Percentiles rank a stretch among this genome's conserved stretches.
These are phyloP conservation scores for Elephas maximus DNA, from an alignment of 2,113 vertebrate species.

Conservation along the genomic window DNA sequence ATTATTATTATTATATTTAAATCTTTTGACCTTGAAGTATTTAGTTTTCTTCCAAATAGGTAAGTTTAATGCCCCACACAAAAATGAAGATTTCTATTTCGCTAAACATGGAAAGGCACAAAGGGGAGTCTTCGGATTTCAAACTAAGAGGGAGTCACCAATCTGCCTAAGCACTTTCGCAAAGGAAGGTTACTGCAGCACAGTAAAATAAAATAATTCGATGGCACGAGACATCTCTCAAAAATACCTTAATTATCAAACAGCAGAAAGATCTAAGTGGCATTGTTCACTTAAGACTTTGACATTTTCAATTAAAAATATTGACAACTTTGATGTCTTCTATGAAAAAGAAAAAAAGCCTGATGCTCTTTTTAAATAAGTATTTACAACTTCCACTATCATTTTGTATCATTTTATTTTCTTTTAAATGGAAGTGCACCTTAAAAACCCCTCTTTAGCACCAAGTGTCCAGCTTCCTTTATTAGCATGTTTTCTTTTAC, in stretches of 20 bases:
- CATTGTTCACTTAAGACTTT: not conserved
- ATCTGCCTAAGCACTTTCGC: not conserved
- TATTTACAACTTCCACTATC: not conserved
- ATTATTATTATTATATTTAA: not conserved
- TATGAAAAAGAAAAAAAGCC: not conserved
- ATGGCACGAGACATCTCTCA: not conserved
- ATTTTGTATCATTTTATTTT: not conserved
- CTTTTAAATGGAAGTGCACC: not conserved
- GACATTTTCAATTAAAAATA: not conserved
- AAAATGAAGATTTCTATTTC: not conserved
- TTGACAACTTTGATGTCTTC: not conserved
- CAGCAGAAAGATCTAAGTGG: not conserved
- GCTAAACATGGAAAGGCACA: not conserved
- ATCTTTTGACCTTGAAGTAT: not conserved
- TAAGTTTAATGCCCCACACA: not conserved
- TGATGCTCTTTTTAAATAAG: not conserved
- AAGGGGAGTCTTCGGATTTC: not conserved
- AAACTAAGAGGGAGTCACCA: not conserved
- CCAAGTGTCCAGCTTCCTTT: not conserved
- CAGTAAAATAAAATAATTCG: not conserved
- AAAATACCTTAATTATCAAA: not conserved
- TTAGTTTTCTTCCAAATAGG: constrained; percentile 17
- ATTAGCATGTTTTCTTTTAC: not conserved
- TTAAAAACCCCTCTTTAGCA: not conserved
- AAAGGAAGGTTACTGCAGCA: not conserved